Evolutionary conservation across 1,140 invertebrate species (phyloP).

Genomic region (Pseudachorutes palmiensis): DNA sequence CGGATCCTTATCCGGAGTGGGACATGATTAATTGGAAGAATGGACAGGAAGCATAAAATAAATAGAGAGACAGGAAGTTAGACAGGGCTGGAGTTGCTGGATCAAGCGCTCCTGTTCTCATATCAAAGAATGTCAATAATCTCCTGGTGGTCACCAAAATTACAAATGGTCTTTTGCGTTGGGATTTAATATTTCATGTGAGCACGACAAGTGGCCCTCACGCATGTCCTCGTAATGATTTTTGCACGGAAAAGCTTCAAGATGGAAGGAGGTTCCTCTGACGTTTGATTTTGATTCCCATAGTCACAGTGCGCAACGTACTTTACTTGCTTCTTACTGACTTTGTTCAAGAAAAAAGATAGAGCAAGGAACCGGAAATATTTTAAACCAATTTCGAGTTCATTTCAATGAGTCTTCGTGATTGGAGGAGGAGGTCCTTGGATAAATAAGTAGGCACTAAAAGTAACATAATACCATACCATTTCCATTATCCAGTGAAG

Average conservation of each 20-base stretch:
- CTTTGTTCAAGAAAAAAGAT: not conserved
- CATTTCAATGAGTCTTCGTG: too few relatives aligned
- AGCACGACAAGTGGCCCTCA: conserved; percentile 1
- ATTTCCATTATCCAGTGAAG: too few relatives aligned
- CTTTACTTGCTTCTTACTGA: not conserved
- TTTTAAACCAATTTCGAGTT: not conserved
- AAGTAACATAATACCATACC: too few relatives aligned
- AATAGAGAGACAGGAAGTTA: not conserved
- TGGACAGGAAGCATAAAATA: too few relatives aligned
- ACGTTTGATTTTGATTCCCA: not conserved
- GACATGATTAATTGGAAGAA: too few relatives aligned
- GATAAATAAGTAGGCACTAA: too few relatives aligned
- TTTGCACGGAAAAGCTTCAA: not conserved
- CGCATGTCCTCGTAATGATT: not conserved
- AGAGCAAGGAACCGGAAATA: not conserved
- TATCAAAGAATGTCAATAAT: not conserved
- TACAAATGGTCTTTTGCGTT: not conserved
- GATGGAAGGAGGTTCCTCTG: not conserved
- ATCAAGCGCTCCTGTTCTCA: not conserved
- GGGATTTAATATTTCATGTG: not conserved
- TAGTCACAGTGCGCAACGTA: not conserved
- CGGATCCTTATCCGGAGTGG: too few relatives aligned
- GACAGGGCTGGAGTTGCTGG: too few relatives aligned
- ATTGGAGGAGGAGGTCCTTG: too few relatives aligned
- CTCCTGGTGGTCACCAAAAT: not conserved